These are phyloP conservation scores for Typhlichthys subterraneus DNA, from an alignment of 2,797 vertebrate genomes.

Conservation along the genomic window DNA sequence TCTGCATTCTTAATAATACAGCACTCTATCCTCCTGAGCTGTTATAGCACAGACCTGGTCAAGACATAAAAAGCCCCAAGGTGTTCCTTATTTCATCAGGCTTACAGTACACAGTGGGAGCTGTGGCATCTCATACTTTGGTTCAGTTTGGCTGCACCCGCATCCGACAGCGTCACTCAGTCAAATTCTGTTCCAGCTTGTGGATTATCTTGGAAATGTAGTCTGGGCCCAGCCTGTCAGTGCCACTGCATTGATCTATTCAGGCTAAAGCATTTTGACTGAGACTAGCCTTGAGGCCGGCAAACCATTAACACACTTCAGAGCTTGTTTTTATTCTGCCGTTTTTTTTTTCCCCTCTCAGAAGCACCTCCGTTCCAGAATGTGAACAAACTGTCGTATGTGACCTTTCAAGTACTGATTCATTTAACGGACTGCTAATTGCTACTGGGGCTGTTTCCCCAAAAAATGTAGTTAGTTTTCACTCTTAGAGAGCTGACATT, in stretches of 20 bases:
- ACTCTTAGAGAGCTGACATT: no score
- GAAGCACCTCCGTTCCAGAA: slow-evolving; percentile 23
- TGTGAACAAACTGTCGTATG: slow-evolving; percentile 42
- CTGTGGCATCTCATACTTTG: slow-evolving; percentile 43
- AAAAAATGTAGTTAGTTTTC: neutral
- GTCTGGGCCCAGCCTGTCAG: slow-evolving; percentile 45
- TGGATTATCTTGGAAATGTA: slow-evolving; percentile 64
- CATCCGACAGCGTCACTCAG: slow-evolving; percentile 35
- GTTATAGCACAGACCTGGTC: slow-evolving; percentile 14
- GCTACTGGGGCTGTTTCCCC: slow-evolving; percentile 27
- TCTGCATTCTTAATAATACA: neutral
- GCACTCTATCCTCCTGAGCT: neutral
- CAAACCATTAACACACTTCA: slow-evolving; percentile 48
- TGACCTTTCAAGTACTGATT: slow-evolving; percentile 53
- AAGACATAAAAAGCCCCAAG: slow-evolving; percentile 6
- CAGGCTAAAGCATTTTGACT: slow-evolving; percentile 46
- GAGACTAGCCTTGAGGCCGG: slow-evolving; percentile 49
- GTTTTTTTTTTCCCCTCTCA: slow-evolving; percentile 23
- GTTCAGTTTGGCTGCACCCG: slow-evolving; percentile 39
- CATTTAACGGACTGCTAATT: slow-evolving; percentile 23
- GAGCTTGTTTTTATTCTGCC: slow-evolving; percentile 50
- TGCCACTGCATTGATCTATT: slow-evolving; percentile 49
- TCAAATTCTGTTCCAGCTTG: slow-evolving; percentile 47
- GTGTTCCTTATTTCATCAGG: slow-evolving; percentile 7
- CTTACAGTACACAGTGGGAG: slow-evolving; percentile 31